A percentile compares a stretch with the other conserved stretches of the same genome.
These are phyloP conservation scores for Pammene fasciana DNA, from an alignment of 2,888 invertebrate genomes.

Conservation along the genomic window DNA sequence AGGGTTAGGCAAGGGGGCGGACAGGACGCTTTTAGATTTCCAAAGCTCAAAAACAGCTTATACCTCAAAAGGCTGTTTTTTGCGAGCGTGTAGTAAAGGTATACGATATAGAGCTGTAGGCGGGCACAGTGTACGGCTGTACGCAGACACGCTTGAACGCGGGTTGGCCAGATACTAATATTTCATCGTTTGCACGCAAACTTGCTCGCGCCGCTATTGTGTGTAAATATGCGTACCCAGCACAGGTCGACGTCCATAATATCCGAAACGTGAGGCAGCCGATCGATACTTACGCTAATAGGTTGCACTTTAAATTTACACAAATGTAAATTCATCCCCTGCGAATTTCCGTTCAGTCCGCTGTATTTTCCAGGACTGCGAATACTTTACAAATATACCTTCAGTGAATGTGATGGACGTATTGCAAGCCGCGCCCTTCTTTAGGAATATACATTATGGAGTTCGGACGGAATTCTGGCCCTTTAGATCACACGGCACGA, in stretches of 20 bases:
- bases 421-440: conserved; percentile 56
- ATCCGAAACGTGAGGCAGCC: conserved; percentile 28
- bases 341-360: conserved; percentile 51
- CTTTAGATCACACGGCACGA: conserved; percentile 61
- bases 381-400: conserved; percentile 58
- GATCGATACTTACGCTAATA: conserved; percentile 33
- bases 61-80: conserved; percentile 57
- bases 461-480: conserved; percentile 60
- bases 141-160: conserved; percentile 57
- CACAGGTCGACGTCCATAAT: conserved; percentile 47
- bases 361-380: conserved; percentile 57
- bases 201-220: conserved; percentile 66
- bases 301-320: conserved; percentile 48
- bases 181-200: conserved; percentile 70
- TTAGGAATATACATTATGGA: conserved; percentile 57
- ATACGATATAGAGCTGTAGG: conserved; percentile 26
- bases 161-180: conserved; percentile 61
- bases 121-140: conserved; percentile 47
- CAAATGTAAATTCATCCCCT: conserved; percentile 49
- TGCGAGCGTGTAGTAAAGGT: conserved; percentile 6
- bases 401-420: conserved; percentile 52
- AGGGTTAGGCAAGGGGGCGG: conserved; percentile 57
- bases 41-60: conserved; percentile 60
- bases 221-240: conserved; percentile 69
- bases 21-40: conserved; percentile 55